A percentile compares a stretch with the other conserved stretches of the same genome.
phyloP scores from a whole-genome alignment of 2,888 invertebrate genomes.

The Protophormia terraenovae region DNA sequence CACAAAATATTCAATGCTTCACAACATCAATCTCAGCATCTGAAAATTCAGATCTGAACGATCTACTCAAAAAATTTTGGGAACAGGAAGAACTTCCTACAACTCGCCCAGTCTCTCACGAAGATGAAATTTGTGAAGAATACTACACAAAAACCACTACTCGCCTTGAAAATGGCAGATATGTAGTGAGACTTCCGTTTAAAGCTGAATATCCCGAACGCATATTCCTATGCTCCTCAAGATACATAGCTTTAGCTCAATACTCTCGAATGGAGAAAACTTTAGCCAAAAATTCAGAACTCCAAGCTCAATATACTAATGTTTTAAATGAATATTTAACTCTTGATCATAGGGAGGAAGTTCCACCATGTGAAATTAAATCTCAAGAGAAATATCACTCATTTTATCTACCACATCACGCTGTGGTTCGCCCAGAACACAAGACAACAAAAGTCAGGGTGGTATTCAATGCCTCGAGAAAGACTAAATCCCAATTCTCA shows the following conservation, averaged over 20 bases:
- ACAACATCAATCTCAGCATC: neutral
- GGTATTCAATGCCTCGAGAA: constrained; percentile 26
- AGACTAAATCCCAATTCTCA: neutral
- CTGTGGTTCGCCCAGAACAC: constrained; percentile 7
- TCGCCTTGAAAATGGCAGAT: neutral
- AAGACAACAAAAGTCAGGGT: constrained; percentile 24
- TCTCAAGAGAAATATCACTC: neutral
- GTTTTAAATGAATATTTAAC: constrained; percentile 6
- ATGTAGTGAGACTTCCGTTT: constrained; percentile 1
- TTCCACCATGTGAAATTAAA: neutral
- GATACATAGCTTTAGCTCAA: neutral
- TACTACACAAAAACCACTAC: neutral
- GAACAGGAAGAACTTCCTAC: neutral
- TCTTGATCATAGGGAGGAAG: constrained; percentile 2
- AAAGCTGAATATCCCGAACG: neutral
- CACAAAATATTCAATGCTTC: neutral
- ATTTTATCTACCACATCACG: constrained; percentile 30
- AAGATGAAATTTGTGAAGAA: neutral
- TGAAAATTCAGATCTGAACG: neutral
- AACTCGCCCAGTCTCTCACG: neutral
- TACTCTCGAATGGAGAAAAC: constrained; percentile 8
- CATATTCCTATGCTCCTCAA: neutral
- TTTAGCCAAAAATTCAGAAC: neutral
- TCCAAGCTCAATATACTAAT: neutral
- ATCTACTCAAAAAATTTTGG: neutral